Conservation (phyloP, 2,113 vertebrate genomes). For the Alaudala cheleensis region DNA sequence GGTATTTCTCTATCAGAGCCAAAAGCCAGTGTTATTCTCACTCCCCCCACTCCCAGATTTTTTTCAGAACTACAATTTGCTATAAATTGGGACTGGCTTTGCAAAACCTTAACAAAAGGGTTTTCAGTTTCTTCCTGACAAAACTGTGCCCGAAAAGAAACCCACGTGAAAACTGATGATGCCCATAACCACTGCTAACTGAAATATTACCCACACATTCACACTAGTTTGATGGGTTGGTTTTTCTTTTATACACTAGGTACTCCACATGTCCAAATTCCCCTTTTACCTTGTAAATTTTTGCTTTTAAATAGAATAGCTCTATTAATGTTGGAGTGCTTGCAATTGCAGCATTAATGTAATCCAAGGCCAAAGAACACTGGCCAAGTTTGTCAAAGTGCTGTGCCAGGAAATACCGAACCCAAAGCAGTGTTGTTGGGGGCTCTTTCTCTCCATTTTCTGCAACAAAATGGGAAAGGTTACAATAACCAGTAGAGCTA, state of each 20-base stretch:
- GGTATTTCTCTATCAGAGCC: not conserved
- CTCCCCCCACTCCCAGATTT: not conserved
- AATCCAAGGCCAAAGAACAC: constrained; percentile 79
- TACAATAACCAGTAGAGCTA: not conserved
- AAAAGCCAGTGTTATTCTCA: not conserved
- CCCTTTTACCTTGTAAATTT: constrained; percentile 81
- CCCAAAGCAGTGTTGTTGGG: constrained; percentile 80
- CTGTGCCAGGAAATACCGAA: constrained; percentile 81
- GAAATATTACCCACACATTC: not conserved
- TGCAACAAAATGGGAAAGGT: constrained; percentile 64
- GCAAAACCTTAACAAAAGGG: not conserved
- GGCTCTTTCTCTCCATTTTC: constrained; percentile 79
- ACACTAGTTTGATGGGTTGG: not conserved
- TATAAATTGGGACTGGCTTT: not conserved
- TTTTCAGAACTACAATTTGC: not conserved
- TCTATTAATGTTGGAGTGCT: constrained; percentile 83
- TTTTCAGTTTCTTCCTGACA: not conserved
- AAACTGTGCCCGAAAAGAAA: not conserved
- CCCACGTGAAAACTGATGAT: not conserved
- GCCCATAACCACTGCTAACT: not conserved
- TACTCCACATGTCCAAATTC: not conserved
- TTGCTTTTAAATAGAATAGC: constrained; percentile 82
- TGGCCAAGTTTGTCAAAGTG: constrained; percentile 83
- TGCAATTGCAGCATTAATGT: constrained; percentile 79
- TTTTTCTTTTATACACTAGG: not conserved